Conservation (phyloP, 2,888 invertebrate species). For the Imbricaverruca yamaguchii region DNA sequence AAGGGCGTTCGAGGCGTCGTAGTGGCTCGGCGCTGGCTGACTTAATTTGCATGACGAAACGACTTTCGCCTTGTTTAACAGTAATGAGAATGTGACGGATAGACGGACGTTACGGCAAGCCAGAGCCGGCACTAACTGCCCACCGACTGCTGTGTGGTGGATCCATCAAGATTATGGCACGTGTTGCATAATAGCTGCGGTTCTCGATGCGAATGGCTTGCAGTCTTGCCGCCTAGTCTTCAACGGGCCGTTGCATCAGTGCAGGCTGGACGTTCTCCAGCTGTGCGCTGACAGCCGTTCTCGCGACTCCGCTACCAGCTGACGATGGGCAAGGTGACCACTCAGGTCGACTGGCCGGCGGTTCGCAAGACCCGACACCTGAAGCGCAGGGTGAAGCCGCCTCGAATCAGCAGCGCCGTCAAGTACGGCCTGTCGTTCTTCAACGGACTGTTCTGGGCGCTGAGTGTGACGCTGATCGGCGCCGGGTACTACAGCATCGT, state of each 20-base stretch:
- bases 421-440: constrained; percentile 12
- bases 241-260: too few species aligned
- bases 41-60: neutral
- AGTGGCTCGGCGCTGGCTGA: too few species aligned
- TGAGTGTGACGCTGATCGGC: constrained; percentile 29
- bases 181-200: neutral
- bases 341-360: neutral
- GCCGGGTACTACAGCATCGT: constrained; percentile 31
- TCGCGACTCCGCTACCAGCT: too few species aligned
- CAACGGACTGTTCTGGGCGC: constrained; percentile 26
- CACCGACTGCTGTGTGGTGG: neutral
- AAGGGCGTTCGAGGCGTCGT: too few species aligned
- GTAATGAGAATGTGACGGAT: neutral
- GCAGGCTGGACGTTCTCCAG: too few species aligned
- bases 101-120: neutral
- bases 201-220: neutral
- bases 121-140: neutral
- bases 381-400: constrained; percentile 4
- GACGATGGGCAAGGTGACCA: neutral
- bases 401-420: neutral
- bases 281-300: too few species aligned
- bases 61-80: neutral
- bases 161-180: neutral
- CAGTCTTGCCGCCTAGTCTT: too few species aligned
- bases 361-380: constrained; percentile 1